Percentiles rank a stretch among this genome's conserved stretches.
Evolutionary conservation across 2,888 invertebrate species (phyloP).

Genomic region (Aspidapion aeneum): DNA sequence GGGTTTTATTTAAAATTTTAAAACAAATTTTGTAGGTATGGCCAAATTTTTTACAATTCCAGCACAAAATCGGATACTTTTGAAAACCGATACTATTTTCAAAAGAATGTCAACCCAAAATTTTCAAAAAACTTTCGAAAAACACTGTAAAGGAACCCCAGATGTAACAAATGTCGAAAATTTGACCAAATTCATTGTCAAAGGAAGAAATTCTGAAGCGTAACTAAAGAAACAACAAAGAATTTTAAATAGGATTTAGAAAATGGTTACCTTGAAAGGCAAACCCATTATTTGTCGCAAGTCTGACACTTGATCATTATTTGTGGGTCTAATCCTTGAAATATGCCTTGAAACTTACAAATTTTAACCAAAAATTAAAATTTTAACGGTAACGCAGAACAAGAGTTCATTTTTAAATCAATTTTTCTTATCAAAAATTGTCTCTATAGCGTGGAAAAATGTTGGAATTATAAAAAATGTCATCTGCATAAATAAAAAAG

Average conservation of each 20-base stretch:
- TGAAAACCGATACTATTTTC: too few species aligned
- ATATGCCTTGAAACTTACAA: background rate
- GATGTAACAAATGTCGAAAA: background rate
- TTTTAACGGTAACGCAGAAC: background rate
- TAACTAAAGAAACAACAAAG: background rate
- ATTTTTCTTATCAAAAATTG: too few species aligned
- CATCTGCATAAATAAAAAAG: too few species aligned
- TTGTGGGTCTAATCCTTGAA: background rate
- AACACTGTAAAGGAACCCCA: background rate
- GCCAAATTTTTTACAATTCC: too few species aligned
- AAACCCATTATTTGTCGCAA: constrained; percentile 19
- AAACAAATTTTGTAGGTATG: too few species aligned
- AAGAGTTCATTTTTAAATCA: too few species aligned
- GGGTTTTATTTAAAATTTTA: too few species aligned
- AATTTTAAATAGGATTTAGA: constrained; percentile 17
- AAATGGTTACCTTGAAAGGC: constrained; percentile 25
- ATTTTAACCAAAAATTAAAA: background rate
- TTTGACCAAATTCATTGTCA: background rate
- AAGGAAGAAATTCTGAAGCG: background rate
- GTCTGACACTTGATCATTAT: constrained; percentile 8
- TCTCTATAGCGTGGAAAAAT: too few species aligned
- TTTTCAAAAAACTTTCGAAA: background rate
- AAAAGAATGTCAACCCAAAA: too few species aligned
- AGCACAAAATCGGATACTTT: too few species aligned
- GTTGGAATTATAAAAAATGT: too few species aligned